phyloP scores from a whole-genome alignment of 2,113 vertebrate genomes.

The Seriola rivoliana region DNA sequence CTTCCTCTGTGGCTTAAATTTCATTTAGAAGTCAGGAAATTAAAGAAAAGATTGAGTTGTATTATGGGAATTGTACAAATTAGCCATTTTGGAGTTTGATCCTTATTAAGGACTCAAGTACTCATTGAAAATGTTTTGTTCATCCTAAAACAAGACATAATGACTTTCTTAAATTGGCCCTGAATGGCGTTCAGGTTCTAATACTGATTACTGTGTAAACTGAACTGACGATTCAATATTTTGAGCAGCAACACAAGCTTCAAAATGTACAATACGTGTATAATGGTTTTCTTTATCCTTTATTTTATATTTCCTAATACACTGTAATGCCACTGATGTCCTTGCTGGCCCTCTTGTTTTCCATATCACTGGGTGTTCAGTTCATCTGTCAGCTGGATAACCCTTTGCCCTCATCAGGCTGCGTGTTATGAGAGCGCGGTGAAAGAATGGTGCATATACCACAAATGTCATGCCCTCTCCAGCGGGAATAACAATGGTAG shows the following conservation, averaged over 20 bases:
- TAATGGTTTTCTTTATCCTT: neutral
- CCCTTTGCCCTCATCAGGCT: constrained; percentile 63
- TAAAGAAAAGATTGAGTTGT: too few relatives aligned
- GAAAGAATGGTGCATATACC: constrained; percentile 56
- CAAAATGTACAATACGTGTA: neutral
- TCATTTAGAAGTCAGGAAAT: too few relatives aligned
- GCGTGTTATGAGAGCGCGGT: constrained; percentile 51
- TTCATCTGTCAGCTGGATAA: constrained; percentile 58
- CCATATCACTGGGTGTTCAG: constrained; percentile 7
- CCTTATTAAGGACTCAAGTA: too few relatives aligned
- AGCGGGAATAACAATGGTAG: constrained; percentile 71
- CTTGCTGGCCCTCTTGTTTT: constrained; percentile 24
- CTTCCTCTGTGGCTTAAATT: too few relatives aligned
- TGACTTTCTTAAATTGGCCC: too few relatives aligned
- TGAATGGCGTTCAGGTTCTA: neutral
- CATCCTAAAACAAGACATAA: too few relatives aligned
- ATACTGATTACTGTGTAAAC: neutral
- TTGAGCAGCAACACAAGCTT: neutral
- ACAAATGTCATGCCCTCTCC: constrained; percentile 62
- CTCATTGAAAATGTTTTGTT: too few relatives aligned
- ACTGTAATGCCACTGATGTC: neutral
- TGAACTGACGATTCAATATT: too few relatives aligned
- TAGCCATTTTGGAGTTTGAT: too few relatives aligned
- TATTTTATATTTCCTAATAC: neutral
- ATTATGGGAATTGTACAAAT: too few relatives aligned